phyloP scores from a whole-genome alignment of 2,888 invertebrate genomes.

The Rosalia funebris region DNA sequence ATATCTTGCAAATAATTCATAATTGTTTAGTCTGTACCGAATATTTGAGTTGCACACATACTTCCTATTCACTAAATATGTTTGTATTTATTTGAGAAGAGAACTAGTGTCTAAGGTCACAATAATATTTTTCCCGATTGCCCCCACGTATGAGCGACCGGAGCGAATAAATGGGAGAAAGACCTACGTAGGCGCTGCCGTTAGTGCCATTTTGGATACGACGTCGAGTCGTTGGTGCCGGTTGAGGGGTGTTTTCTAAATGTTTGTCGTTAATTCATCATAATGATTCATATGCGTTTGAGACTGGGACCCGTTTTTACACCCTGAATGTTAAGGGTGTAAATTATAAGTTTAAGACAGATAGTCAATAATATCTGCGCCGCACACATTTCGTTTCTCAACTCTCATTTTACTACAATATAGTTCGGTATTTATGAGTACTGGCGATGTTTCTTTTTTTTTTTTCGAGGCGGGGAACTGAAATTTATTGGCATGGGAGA shows the following conservation, averaged over 20 bases:
- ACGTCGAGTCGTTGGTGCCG: conserved; percentile 47
- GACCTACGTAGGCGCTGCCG: conserved; percentile 33
- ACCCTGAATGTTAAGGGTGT: conserved; percentile 65
- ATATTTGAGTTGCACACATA: too few relatives aligned
- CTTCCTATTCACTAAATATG: too few relatives aligned
- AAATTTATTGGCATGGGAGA: neutral
- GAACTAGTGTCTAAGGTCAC: too few relatives aligned
- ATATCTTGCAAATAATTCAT: too few relatives aligned
- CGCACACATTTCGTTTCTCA: conserved; percentile 49
- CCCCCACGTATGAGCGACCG: conserved; percentile 15
- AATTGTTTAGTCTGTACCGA: too few relatives aligned
- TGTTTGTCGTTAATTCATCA: conserved; percentile 67
- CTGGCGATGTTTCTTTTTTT: conserved; percentile 1
- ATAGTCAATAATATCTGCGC: conserved; percentile 63
- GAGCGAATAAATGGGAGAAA: conserved; percentile 25
- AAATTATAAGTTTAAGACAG: conserved; percentile 66
- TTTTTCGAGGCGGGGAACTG: conserved; percentile 5
- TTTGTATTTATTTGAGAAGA: too few relatives aligned
- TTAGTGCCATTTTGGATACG: conserved; percentile 39
- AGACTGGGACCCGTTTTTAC: conserved; percentile 64
- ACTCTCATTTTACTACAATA: conserved; percentile 42
- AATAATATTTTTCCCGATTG: conserved; percentile 9
- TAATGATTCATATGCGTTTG: conserved; percentile 66
- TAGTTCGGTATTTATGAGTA: conserved; percentile 20
- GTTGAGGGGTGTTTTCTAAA: conserved; percentile 64